Conservation (phyloP, 2,888 invertebrate species). For the Drosophila parthenogenetica region DNA sequence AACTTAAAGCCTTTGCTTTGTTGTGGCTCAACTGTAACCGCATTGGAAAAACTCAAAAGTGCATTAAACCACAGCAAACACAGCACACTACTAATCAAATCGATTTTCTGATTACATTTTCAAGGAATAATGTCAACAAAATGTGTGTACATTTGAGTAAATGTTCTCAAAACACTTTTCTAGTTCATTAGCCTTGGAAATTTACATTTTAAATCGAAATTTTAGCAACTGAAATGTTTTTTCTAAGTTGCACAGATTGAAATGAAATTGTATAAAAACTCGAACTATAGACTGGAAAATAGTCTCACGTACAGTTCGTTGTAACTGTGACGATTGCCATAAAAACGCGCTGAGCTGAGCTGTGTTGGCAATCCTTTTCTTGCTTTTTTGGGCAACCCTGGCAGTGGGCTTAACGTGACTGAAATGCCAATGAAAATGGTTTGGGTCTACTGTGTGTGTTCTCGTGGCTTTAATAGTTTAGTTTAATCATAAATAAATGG, state of each 20-base stretch:
- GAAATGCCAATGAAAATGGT: slow-evolving; percentile 35
- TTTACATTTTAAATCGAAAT: slow-evolving; percentile 2
- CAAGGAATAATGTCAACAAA: not conserved
- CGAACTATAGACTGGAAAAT: slow-evolving; percentile 31
- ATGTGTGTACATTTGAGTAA: slow-evolving; percentile 9
- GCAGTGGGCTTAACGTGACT: slow-evolving; percentile 41
- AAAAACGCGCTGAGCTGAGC: slow-evolving; percentile 42
- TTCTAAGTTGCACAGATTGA: not conserved
- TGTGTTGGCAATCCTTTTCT: slow-evolving; percentile 27
- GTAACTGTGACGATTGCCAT: slow-evolving; percentile 60
- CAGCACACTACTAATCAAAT: slow-evolving; percentile 33
- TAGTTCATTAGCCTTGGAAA: not conserved
- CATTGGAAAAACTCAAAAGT: slow-evolving; percentile 31
- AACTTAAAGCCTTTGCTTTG: slow-evolving; percentile 36
- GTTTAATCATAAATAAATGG: slow-evolving; percentile 25
- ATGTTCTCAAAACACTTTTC: not conserved
- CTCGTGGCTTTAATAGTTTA: slow-evolving; percentile 7
- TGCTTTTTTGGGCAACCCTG: slow-evolving; percentile 29
- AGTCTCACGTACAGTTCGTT: slow-evolving; percentile 50
- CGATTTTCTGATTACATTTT: not conserved
- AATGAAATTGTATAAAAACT: slow-evolving; percentile 37
- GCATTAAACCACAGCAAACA: slow-evolving; percentile 21
- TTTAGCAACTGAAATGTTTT: slow-evolving; percentile 19
- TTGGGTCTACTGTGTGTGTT: slow-evolving; percentile 18
- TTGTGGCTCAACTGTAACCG: slow-evolving; percentile 47